Base-by-base conservation (phyloP, 2,888 invertebrate species). In the Cheilosia vulpina region DNA sequence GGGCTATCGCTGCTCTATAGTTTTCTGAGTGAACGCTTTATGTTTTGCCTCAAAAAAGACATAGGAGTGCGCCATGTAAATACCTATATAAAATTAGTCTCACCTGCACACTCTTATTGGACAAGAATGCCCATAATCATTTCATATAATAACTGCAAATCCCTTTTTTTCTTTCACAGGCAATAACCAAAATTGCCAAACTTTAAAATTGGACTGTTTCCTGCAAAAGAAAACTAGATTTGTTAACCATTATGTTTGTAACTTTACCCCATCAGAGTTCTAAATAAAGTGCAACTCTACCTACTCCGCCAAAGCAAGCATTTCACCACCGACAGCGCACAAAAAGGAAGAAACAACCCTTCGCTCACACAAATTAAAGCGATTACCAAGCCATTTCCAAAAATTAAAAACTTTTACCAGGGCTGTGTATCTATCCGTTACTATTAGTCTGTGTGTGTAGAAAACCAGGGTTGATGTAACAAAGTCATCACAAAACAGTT, bases 321-420 rank as follows among this genome's bases (percentile, higher is more conserved):
- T 66, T 58, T 53, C 45, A 58, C 38, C 60, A 43, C 15, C 43
- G 43, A 69, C 62, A 78, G 72, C 75, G 68, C 65, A 73, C n/a
- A 57, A 58, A 66, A 38, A 45, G 38, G 27, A 68, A 73, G 43
- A 66, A 63, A 38, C 43, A 78, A 73, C 78, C 78, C 68, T 58
- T 65, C 47, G 66, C 60, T 83, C 50, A 62, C 50, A 53, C 57
- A 84, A 79, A 79, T 84, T 83, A 69, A 73, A 78, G 73, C 57
- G 68, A 83, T 83, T 79, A 84, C 73, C 52, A 65, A 84, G 73
- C 69, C 83, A 79, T 79, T 84, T 84, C 68, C 73, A 79, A 79
- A 84, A 79, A 84, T 84, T 84, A 79, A 83, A 83, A 83, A 78
- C 83, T 73, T 83, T 78, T 73, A 27, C 78, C 55, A 58, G 43